Base-by-base conservation (phyloP, 2,113 vertebrate genomes). In the Anolis sagrei region DNA sequence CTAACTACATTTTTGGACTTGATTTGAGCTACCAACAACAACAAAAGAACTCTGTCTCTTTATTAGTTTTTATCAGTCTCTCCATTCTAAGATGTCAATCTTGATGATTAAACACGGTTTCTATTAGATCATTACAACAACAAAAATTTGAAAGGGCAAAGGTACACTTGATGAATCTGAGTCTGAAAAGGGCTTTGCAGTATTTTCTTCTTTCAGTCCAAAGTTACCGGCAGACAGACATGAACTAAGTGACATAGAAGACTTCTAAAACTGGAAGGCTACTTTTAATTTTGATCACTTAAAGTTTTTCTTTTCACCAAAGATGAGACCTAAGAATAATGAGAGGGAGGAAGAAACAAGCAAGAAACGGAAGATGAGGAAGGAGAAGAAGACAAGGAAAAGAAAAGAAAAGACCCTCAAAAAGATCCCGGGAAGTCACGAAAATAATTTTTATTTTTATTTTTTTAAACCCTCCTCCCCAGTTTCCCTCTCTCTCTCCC, bases 1-100 rank as follows among this genome's bases (percentile, higher is more conserved):
- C 34, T 76, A 76, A 6, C 61, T 73, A 90, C 72, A 78, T 91
- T 93, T 91, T 86, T 79, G 86, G 90, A 84, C 86, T 34, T 75
- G 80, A 84, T 76, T 32, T 64, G 90, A 70, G n/a, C 90, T 91
- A 90, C 92, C 86, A 90, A 73, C 5, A 39, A 73, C 18, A 73
- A 36, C 85, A 89, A 76, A 80, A 87, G 62, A 90, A n/a, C 23
- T 58, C 76, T 89, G 54, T 79, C 21, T 74, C 36, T 84, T 87
- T 89, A 66, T 86, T 86, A 79, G 69, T 36, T 81, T 82, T 73
- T 91, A 81, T 81, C 54, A 91, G 79, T 32, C 80, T 70, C 82
- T 90, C 86, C 13, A 79, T 85, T 91, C 54, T 82, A 89, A 90
- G 25, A 51, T 87, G 29, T 79, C 66, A 88, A n/a, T 68, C 81